These are phyloP conservation scores for Campopleginae sp. DNA, from an alignment of 2,888 invertebrate genomes.

Conservation along the genomic window DNA sequence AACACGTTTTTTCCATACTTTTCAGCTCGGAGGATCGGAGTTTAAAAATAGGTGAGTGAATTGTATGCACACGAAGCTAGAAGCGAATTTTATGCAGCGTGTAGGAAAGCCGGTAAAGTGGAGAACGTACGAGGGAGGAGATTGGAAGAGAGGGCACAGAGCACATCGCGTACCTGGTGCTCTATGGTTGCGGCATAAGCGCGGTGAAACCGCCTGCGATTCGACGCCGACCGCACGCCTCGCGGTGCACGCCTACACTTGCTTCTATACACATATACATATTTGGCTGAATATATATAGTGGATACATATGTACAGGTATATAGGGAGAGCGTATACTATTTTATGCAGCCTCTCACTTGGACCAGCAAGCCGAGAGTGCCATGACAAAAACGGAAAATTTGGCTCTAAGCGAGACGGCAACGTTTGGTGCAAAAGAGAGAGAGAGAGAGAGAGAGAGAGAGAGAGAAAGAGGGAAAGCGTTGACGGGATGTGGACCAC, in stretches of 20 bases:
- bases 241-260: conserved; percentile 29
- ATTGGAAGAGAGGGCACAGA: conserved; percentile 33
- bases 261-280: conserved; percentile 1
- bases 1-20: conserved; percentile 18
- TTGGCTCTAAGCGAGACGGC: conserved; percentile 58
- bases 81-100: conserved; percentile 5
- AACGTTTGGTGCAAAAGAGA: conserved; percentile 57
- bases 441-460: conserved; percentile 16
- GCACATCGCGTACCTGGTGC: conserved; percentile 37
- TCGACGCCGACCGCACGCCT: conserved; percentile 60
- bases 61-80: conserved; percentile 15
- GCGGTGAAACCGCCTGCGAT: conserved; percentile 63
- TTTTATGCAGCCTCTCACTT: conserved; percentile 21
- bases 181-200: conserved; percentile 53
- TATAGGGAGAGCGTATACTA: neutral
- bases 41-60: no score
- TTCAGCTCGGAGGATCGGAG: no score
- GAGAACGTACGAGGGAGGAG: conserved; percentile 43
- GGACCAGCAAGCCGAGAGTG: conserved; percentile 33
- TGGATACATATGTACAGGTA: neutral
- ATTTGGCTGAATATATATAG: neutral
- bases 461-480: neutral
- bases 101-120: conserved; percentile 17
- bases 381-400: conserved; percentile 65
- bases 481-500: conserved; percentile 36